Conservation (phyloP, 2,113 vertebrate genomes). For the Tor tambroides region DNA sequence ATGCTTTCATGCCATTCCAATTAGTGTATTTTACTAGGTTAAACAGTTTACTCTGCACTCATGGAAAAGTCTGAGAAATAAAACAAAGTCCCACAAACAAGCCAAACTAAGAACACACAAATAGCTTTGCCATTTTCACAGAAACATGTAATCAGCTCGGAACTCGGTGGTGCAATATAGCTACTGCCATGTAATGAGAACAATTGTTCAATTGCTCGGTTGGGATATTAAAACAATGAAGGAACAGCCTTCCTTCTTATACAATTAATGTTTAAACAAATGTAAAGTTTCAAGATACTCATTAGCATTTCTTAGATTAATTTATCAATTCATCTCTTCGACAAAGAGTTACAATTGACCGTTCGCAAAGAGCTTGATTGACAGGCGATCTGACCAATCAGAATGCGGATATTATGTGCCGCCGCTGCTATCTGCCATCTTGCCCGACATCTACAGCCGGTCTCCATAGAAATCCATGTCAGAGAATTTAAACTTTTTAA, state of each 20-base stretch:
- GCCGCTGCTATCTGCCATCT: too few relatives aligned
- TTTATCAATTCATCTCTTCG: too few relatives aligned
- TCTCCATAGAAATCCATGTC: too few relatives aligned
- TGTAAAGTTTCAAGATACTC: background rate
- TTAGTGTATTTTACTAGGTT: background rate
- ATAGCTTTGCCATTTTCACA: background rate
- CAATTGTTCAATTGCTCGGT: background rate
- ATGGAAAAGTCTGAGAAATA: background rate
- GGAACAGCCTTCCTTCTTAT: background rate
- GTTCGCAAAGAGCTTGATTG: too few relatives aligned
- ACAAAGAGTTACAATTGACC: too few relatives aligned
- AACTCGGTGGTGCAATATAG: background rate
- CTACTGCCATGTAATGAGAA: background rate
- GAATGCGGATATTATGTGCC: too few relatives aligned
- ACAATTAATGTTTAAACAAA: background rate
- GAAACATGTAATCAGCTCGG: background rate
- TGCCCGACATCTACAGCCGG: too few relatives aligned
- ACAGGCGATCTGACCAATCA: too few relatives aligned
- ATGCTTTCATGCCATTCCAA: background rate
- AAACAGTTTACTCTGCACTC: background rate
- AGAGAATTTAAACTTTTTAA: too few relatives aligned
- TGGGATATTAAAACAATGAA: background rate
- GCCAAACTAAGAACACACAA: background rate
- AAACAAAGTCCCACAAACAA: conserved; percentile 12
- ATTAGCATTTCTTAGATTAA: background rate